Percentiles rank a stretch among this genome's conserved stretches.
These are phyloP conservation scores for Entomobrya proxima DNA, from an alignment of 2,888 invertebrate genomes.

Conservation along the genomic window DNA sequence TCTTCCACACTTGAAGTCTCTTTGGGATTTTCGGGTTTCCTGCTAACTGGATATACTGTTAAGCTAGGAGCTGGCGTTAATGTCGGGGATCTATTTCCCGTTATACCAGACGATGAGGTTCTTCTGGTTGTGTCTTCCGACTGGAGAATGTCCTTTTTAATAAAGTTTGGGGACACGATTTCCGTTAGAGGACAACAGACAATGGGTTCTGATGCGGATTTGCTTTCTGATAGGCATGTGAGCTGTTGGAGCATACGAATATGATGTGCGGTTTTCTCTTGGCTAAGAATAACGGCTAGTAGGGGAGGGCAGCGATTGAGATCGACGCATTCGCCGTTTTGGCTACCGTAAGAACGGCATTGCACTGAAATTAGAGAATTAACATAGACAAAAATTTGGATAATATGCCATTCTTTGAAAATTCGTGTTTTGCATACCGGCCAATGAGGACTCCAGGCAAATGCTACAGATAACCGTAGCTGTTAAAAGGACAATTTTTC, in stretches of 20 bases:
- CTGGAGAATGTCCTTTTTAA: neutral
- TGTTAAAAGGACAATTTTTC: no score
- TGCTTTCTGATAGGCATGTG: conserved; percentile 49
- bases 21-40: neutral
- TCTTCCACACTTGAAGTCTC: neutral
- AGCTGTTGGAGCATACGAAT: conserved; percentile 56
- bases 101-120: neutral
- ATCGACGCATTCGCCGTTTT: conserved; percentile 61
- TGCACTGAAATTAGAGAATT: no score
- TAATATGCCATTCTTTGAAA: no score
- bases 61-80: neutral
- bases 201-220: conserved; percentile 41
- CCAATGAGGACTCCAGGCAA: no score
- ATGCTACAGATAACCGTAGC: no score
- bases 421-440: no score
- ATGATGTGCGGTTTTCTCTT: conserved; percentile 33
- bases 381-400: no score
- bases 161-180: neutral
- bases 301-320: conserved; percentile 62
- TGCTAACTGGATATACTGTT: neutral
- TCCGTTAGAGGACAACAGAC: conserved; percentile 36
- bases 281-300: conserved; percentile 30
- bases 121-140: neutral
- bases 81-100: neutral
- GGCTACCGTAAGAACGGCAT: conserved; percentile 56